A percentile compares a stretch with the other conserved stretches of the same genome.
phyloP scores from a whole-genome alignment of 2,797 vertebrate species.

The Salmo trutta region DNA sequence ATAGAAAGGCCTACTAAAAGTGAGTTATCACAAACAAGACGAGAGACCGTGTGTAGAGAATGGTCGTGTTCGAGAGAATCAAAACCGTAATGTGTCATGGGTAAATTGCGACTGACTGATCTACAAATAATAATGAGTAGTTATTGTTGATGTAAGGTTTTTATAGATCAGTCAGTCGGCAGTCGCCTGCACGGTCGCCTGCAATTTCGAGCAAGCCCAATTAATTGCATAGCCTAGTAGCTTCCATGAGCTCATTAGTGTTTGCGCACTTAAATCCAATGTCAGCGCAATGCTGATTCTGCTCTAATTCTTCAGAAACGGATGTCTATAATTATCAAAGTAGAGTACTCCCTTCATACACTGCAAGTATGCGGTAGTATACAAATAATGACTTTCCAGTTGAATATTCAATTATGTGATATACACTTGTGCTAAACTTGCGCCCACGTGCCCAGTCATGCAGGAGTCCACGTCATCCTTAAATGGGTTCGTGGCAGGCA shows the following conservation, averaged over 20 bases:
- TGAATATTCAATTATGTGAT: neutral
- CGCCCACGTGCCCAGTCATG: conserved; percentile 14
- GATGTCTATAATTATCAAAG: too few species aligned
- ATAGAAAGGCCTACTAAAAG: neutral
- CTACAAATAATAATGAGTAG: too few species aligned
- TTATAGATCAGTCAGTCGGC: too few species aligned
- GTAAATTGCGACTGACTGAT: too few species aligned
- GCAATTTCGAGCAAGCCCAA: too few species aligned
- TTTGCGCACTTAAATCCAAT: neutral
- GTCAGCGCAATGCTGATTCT: neutral
- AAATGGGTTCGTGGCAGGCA: too few species aligned
- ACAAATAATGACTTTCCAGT: neutral
- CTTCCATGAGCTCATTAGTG: neutral
- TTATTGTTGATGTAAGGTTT: too few species aligned
- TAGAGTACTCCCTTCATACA: neutral
- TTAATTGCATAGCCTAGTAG: neutral
- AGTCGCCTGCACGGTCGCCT: too few species aligned
- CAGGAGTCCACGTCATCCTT: conserved; percentile 18
- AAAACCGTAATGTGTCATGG: too few species aligned
- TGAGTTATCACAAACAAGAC: neutral
- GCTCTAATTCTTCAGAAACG: neutral
- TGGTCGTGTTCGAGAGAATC: too few species aligned
- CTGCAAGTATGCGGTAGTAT: neutral
- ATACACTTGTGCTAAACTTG: too few species aligned
- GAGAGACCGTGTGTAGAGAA: neutral